Percentiles rank a stretch among this genome's conserved stretches.
Evolutionary conservation across 1,140 invertebrate species (phyloP).

Genomic region (Drosophila punjabiensis): DNA sequence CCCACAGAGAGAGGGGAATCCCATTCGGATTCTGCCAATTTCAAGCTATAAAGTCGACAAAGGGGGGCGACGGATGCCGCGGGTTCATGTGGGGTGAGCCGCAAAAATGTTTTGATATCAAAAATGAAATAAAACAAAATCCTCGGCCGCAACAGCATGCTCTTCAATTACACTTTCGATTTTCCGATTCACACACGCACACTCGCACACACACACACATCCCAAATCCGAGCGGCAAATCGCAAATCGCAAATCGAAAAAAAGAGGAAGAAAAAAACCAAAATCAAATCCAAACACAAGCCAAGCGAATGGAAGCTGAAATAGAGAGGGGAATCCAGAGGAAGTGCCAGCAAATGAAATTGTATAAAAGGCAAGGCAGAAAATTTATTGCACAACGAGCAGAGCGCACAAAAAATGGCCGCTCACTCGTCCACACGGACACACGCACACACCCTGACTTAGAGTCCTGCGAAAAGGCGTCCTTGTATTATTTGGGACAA

Average conservation of each 20-base stretch:
- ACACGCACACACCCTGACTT: conserved; percentile 11
- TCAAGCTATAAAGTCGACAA: conserved; percentile 51
- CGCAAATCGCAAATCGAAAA: conserved; percentile 78
- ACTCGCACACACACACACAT: conserved; percentile 27
- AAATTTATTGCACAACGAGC: conserved; percentile 77
- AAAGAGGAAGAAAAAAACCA: conserved; percentile 57
- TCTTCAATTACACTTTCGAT: conserved; percentile 84
- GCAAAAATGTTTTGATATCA: conserved; percentile 82
- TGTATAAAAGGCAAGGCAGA: conserved; percentile 81
- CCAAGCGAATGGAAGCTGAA: conserved; percentile 68
- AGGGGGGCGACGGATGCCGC: background rate
- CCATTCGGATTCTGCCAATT: conserved; percentile 53
- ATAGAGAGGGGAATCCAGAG: conserved; percentile 12
- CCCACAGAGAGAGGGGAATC: conserved; percentile 19
- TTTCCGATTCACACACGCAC: conserved; percentile 61
- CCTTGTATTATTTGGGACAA: conserved; percentile 23
- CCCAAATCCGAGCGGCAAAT: conserved; percentile 73
- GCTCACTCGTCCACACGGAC: conserved; percentile 35
- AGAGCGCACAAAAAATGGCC: conserved; percentile 68
- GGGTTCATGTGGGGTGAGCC: conserved; percentile 51
- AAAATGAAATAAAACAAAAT: conserved; percentile 83
- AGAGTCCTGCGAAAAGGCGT: conserved; percentile 3
- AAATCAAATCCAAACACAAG: conserved; percentile 80
- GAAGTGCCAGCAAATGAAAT: conserved; percentile 75
- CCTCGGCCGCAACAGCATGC: conserved; percentile 71